Percentiles rank a stretch among this genome's conserved stretches.
phyloP scores from a whole-genome alignment of 2,113 vertebrate species.

The Rutilus rutilus region DNA sequence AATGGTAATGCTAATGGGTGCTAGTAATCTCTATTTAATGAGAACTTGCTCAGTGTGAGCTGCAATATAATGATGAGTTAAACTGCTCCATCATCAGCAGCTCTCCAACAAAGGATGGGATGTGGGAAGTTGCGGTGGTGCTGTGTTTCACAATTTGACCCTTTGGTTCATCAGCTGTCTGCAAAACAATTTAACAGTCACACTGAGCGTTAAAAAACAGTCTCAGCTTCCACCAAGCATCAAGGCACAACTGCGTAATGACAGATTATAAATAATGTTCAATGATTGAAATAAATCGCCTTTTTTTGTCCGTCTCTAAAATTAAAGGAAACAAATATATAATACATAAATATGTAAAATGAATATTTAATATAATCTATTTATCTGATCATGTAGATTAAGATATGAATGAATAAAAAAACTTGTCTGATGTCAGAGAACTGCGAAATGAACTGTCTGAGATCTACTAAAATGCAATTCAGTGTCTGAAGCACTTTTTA shows the following conservation, averaged over 20 bases:
- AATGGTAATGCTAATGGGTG: slow-evolving; percentile 58
- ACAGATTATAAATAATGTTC: slow-evolving; percentile 55
- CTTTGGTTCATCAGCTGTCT: slow-evolving; percentile 61
- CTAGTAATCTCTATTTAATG: slow-evolving; percentile 65
- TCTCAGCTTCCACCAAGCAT: slow-evolving; percentile 58
- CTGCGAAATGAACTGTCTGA: too few relatives aligned
- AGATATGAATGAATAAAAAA: not conserved
- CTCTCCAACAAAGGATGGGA: slow-evolving; percentile 52
- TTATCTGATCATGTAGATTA: not conserved
- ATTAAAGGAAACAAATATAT: not conserved
- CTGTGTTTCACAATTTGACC: slow-evolving; percentile 63
- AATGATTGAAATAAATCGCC: slow-evolving; percentile 45
- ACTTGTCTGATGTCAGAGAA: too few relatives aligned
- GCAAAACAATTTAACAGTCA: slow-evolving; percentile 51
- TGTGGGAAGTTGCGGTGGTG: slow-evolving; percentile 38
- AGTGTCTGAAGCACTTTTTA: not conserved
- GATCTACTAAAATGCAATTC: not conserved
- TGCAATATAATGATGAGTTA: slow-evolving; percentile 56
- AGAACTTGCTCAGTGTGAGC: slow-evolving; percentile 59
- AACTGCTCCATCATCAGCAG: slow-evolving; percentile 55
- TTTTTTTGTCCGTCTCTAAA: slow-evolving; percentile 14
- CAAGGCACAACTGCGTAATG: slow-evolving; percentile 51
- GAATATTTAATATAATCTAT: not conserved
- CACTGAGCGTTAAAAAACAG: slow-evolving; percentile 59
- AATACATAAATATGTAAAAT: too few relatives aligned